Conservation (phyloP, 2,113 vertebrate species). For the Chamaetylas fuelleborni region DNA sequence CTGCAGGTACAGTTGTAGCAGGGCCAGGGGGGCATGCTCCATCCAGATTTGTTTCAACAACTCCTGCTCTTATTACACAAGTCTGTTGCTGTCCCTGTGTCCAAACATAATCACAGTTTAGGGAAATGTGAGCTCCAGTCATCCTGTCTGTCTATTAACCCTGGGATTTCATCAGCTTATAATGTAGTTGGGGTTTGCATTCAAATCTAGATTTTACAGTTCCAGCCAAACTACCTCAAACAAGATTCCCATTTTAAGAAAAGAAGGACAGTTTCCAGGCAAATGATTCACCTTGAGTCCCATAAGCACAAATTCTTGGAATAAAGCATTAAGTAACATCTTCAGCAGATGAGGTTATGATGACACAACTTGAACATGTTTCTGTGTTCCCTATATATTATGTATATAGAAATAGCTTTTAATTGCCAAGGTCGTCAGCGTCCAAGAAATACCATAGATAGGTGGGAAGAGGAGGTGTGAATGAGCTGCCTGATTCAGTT, state of each 20-base stretch:
- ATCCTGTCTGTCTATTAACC: background rate
- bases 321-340: background rate
- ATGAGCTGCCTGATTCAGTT: background rate
- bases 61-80: background rate
- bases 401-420: background rate
- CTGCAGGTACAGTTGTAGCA: constrained; percentile 17
- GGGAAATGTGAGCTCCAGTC: background rate
- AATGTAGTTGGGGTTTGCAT: background rate
- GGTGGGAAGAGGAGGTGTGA: constrained; percentile 12
- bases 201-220: background rate
- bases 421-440: background rate
- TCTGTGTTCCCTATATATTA: background rate
- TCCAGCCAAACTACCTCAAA: background rate
- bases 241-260: background rate
- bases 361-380: background rate
- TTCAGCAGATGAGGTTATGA: background rate
- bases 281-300: constrained; percentile 19
- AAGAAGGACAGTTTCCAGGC: background rate
- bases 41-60: constrained; percentile 19
- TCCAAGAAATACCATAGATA: constrained; percentile 22
- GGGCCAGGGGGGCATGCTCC: background rate
- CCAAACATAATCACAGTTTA: background rate
- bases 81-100: background rate
- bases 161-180: constrained; percentile 19
- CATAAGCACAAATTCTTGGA: background rate